Evolutionary conservation across 2,888 invertebrate genomes (phyloP), one percentile per base, ranked within the genome.

Genomic region (Trachelus stipa): DNA sequence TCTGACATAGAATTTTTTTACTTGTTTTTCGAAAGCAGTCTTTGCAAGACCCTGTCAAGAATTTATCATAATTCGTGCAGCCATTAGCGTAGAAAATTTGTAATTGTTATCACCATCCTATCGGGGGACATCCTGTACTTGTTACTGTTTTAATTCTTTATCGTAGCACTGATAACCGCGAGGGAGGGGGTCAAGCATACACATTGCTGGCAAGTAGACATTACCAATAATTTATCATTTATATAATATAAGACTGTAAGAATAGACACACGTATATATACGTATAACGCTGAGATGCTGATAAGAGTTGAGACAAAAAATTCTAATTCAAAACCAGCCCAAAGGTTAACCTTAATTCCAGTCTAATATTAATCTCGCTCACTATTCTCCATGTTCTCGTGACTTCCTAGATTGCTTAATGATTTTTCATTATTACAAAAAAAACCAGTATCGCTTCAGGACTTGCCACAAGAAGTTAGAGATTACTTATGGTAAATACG

Each of bases 191-290:
- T 56, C 56, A 56, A 56, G 56, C 6, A 23, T 56, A 23, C 56
- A 23, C 23, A 9, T 15, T 56, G 23, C 15, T 56, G 56, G 23
- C 23, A 56, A 56, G 56, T 23, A 56, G 56, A 56, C 9, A 9
- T 56, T 56, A 56, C 56, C 56, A 23, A 56, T 56, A 56, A 9
- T 23, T 23, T 56, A 23, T 23, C 23, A 23, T 56, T 56, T 56
- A 56, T 56, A 23, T 23, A 56, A 56, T 56, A 56, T 23, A 56
- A 56, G 56, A 56, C 23, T 56, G 56, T 56, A 56, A 56, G 56
- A 34, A 75, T 76, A 69, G 68, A 75, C 11, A 68, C 31, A 35
- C 40, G 33, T 73, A 23, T 74, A 33, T 68, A 56, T 56, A 40
- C 34, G 34, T 30, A 73, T 73, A 73, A 73, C 34, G 56, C 23